Evolutionary conservation across 2,797 vertebrate genomes (phyloP).

Genomic region (Pangasius sanitwongsei): DNA sequence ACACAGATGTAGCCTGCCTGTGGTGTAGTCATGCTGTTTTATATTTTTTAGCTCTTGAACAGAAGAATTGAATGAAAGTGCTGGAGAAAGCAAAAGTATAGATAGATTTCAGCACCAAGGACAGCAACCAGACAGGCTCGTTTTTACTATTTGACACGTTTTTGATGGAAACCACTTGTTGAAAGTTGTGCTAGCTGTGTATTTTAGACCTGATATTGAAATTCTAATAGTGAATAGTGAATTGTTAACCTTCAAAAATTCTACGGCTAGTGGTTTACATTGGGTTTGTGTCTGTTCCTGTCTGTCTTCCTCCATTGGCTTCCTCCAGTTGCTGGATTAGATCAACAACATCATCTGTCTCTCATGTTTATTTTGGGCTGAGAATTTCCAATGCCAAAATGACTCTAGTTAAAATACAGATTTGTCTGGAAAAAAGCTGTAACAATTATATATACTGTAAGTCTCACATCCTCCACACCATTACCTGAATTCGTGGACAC

Average conservation of each 20-base stretch:
- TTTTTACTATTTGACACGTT: background rate
- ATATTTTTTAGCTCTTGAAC: too few relatives aligned
- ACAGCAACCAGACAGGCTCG: background rate
- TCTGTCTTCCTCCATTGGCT: background rate
- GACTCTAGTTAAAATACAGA: background rate
- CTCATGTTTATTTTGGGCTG: background rate
- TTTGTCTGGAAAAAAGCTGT: background rate
- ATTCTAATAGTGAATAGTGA: background rate
- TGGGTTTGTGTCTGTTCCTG: background rate
- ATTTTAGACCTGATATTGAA: background rate
- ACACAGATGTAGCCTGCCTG: background rate
- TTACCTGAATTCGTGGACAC: background rate
- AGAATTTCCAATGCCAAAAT: background rate
- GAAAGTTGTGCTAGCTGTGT: background rate
- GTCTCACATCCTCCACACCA: background rate
- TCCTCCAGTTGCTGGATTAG: background rate
- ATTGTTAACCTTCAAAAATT: background rate
- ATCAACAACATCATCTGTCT: background rate
- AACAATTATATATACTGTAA: background rate
- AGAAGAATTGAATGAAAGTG: background rate
- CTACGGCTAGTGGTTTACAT: background rate
- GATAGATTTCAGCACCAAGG: conserved; percentile 32
- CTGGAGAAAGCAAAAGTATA: background rate
- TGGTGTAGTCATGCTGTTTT: background rate
- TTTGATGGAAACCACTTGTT: background rate